These are phyloP conservation scores for Holcopasites calliopsidis DNA, from an alignment of 1,140 invertebrate genomes.

Conservation along the genomic window DNA sequence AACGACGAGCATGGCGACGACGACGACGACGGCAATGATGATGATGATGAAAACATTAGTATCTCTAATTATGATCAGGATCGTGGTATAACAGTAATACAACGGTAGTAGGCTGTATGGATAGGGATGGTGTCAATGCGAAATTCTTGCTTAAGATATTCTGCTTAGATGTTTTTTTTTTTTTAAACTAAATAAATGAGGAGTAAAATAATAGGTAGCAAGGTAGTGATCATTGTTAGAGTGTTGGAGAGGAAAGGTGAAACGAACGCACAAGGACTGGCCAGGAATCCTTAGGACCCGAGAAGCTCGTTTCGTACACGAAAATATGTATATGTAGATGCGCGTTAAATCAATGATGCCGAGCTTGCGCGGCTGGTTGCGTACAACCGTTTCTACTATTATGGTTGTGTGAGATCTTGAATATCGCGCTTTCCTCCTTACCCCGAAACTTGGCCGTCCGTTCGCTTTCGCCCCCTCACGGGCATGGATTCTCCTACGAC, in stretches of 20 bases:
- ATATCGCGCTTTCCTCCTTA: conserved; percentile 37
- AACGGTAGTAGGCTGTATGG: neutral
- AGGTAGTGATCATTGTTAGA: too few species aligned
- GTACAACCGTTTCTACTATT: conserved; percentile 49
- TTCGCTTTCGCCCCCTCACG: conserved; percentile 24
- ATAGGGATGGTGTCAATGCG: conserved; percentile 1
- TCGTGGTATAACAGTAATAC: neutral
- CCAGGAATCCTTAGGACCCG: neutral
- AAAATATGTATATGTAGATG: conserved; percentile 59
- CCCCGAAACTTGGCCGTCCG: conserved; percentile 11
- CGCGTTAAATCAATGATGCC: conserved; percentile 78
- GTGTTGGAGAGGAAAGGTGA: neutral
- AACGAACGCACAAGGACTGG: neutral
- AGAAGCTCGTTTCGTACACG: too few species aligned
- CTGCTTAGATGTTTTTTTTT: neutral
- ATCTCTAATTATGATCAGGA: neutral
- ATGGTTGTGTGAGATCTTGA: conserved; percentile 54
- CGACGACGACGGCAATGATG: neutral
- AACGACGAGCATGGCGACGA: neutral
- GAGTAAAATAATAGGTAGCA: neutral
- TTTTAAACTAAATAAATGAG: conserved; percentile 12
- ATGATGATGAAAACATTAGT: neutral
- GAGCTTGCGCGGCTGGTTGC: conserved; percentile 71
- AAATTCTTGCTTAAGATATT: conserved; percentile 16
- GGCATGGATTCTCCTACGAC: conserved; percentile 9